Conservation (phyloP, 2,888 invertebrate species). For the Pelosia muscerda region DNA sequence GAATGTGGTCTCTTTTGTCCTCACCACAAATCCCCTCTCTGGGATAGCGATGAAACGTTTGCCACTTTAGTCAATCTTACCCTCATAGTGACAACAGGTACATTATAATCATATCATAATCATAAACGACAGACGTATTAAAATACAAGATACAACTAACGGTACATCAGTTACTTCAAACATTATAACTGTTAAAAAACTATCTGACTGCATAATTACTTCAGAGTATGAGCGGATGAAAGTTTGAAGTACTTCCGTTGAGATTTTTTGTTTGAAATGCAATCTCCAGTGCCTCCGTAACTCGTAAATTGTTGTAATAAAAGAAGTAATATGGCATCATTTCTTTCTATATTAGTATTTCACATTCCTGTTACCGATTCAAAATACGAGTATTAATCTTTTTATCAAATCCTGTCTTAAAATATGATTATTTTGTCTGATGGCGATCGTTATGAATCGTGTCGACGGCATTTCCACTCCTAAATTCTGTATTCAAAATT, state of each 20-base stretch:
- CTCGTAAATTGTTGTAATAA: conserved; percentile 43
- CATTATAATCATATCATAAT: no score
- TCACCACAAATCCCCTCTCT: background rate
- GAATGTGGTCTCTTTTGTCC: background rate
- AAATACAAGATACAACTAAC: background rate
- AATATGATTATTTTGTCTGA: conserved; percentile 13
- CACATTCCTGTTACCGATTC: conserved; percentile 7
- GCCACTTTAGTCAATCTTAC: background rate
- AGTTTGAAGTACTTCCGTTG: conserved; percentile 31
- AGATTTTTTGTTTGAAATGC: conserved; percentile 43
- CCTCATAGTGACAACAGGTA: no score
- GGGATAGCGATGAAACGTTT: background rate
- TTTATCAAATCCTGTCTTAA: background rate
- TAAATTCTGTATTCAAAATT: no score
- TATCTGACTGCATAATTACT: conserved; percentile 31
- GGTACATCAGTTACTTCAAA: conserved; percentile 1
- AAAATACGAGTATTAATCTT: background rate
- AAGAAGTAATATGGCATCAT: conserved; percentile 44
- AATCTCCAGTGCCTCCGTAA: conserved; percentile 50
- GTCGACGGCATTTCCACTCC: no score
- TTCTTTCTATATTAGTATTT: conserved; percentile 17
- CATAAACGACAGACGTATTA: background rate
- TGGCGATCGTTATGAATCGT: conserved; percentile 11
- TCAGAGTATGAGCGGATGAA: conserved; percentile 35
- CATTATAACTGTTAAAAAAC: conserved; percentile 21